phyloP scores from a whole-genome alignment of 2,888 invertebrate species.

The Drosophila atripex region DNA sequence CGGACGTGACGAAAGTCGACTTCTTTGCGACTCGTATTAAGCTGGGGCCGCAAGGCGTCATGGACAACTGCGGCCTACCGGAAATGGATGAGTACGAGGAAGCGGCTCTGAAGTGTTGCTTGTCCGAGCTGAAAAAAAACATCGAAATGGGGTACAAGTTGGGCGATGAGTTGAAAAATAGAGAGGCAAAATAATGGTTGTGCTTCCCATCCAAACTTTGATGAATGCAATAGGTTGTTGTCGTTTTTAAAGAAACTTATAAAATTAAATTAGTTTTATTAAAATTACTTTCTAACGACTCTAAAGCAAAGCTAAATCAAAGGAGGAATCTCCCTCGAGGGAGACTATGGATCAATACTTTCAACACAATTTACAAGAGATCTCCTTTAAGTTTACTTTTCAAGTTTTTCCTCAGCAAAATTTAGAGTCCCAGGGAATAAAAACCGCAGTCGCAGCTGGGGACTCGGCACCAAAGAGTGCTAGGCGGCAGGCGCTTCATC shows the following conservation, averaged over 20 bases:
- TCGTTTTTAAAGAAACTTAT: too few relatives aligned
- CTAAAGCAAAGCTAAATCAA: not conserved
- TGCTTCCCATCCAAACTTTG: too few relatives aligned
- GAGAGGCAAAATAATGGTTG: not conserved
- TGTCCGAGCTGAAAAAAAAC: conserved; percentile 7
- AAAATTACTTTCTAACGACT: too few relatives aligned
- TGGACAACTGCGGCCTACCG: conserved; percentile 22
- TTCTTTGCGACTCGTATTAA: conserved; percentile 27
- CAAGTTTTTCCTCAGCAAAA: conserved; percentile 11
- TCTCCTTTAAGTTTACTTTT: conserved; percentile 6
- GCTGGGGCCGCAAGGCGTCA: conserved; percentile 28
- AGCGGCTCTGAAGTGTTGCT: conserved; percentile 2
- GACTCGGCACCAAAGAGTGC: conserved; percentile 8
- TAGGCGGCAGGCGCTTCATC: conserved; percentile 62
- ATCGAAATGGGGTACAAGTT: conserved; percentile 19
- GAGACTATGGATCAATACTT: not conserved
- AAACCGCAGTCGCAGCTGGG: conserved; percentile 34
- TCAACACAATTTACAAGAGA: not conserved
- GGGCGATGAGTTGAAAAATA: conserved; percentile 2
- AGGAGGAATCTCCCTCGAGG: not conserved
- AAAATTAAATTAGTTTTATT: too few relatives aligned
- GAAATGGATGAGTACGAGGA: conserved; percentile 19
- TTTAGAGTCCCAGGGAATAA: conserved; percentile 6
- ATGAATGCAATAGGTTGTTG: too few relatives aligned
- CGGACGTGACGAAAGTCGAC: conserved; percentile 6